These are phyloP conservation scores for Penaeus chinensis DNA, from an alignment of 1,140 invertebrate species.

Conservation along the genomic window DNA sequence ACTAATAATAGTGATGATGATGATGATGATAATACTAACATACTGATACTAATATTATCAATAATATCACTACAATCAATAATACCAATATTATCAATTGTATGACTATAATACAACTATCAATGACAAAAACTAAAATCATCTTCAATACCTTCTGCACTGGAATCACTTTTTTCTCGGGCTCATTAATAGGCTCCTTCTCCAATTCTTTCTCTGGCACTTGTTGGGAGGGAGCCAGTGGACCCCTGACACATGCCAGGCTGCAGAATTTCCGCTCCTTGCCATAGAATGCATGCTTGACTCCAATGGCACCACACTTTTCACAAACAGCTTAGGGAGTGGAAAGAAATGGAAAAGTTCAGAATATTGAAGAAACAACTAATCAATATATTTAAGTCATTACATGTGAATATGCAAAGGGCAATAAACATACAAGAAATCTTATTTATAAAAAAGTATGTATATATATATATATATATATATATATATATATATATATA, in stretches of 20 bases:
- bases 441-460: too few relatives aligned
- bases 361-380: too few relatives aligned
- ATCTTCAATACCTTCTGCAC: slow-evolving; percentile 20
- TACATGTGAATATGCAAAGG: too few relatives aligned
- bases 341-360: not conserved
- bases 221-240: slow-evolving; percentile 26
- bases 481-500: too few relatives aligned
- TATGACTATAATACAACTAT: not conserved
- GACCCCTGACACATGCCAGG: slow-evolving; percentile 75
- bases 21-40: not conserved
- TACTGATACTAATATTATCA: not conserved
- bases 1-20: too few relatives aligned
- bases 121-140: not conserved
- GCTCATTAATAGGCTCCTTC: slow-evolving; percentile 4
- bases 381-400: too few relatives aligned
- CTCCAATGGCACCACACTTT: slow-evolving; percentile 88
- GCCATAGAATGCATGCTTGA: slow-evolving; percentile 90
- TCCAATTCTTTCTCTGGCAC: not conserved
- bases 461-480: too few relatives aligned
- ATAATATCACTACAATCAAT: too few relatives aligned
- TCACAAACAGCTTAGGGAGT: slow-evolving; percentile 82
- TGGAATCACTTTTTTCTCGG: slow-evolving; percentile 3
- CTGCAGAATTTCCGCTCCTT: slow-evolving; percentile 85
- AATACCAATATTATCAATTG: not conserved
- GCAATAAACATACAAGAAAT: too few relatives aligned